phyloP scores from a whole-genome alignment of 1,140 invertebrate species.

The Dendrolimus kikuchii region DNA sequence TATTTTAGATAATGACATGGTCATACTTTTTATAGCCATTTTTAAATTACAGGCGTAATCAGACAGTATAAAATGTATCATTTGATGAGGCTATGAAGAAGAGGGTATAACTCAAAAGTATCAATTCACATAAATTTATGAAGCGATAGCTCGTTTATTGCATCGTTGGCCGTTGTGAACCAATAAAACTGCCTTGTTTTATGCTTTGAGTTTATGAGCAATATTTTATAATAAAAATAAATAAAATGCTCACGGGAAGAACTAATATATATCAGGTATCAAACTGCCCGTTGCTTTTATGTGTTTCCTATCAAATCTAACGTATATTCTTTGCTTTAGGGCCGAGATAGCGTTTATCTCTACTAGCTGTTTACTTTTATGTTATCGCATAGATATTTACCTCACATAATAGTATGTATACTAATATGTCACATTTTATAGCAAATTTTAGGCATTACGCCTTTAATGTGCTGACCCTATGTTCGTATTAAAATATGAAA shows the following conservation, averaged over 20 bases:
- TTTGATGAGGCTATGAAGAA: slow-evolving; percentile 1
- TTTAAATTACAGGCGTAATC: slow-evolving; percentile 1
- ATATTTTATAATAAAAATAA: slow-evolving; percentile 34
- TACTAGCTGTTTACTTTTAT: too few species aligned
- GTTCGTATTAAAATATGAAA: too few species aligned
- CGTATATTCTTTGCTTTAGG: background rate
- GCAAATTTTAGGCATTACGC: too few species aligned
- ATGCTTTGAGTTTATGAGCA: slow-evolving; percentile 35
- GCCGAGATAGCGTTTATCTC: too few species aligned
- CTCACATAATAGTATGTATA: too few species aligned
- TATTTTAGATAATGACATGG: background rate
- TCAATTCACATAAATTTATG: slow-evolving; percentile 36
- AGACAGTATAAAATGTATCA: slow-evolving; percentile 1
- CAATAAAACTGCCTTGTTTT: slow-evolving; percentile 40
- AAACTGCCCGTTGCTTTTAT: slow-evolving; percentile 1
- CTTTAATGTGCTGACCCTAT: too few species aligned
- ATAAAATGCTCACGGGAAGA: slow-evolving; percentile 13
- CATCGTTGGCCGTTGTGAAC: slow-evolving; percentile 23
- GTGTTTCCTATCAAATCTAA: background rate
- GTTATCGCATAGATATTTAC: too few species aligned
- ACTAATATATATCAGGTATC: slow-evolving; percentile 1
- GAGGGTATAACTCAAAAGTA: slow-evolving; percentile 21
- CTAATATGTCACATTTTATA: too few species aligned
- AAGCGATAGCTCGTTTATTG: slow-evolving; percentile 35
- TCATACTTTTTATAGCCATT: background rate